Evolutionary conservation across 2,797 vertebrate genomes (phyloP), one percentile per base, ranked within the genome.

Genomic region (Pangasius mekongensis): DNA sequence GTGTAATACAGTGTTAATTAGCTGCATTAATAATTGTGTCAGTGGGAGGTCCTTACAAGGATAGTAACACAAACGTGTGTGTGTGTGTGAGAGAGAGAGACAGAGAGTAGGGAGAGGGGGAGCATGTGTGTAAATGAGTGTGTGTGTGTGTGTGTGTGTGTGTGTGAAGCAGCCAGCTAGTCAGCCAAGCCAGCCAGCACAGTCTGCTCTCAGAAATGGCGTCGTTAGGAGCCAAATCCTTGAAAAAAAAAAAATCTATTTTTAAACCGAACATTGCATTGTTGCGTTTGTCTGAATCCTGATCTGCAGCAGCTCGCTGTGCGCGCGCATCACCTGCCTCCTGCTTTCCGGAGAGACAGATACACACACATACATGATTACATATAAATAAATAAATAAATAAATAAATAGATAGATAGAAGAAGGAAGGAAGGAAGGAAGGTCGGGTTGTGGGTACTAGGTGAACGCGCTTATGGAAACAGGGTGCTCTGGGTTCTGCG

Each of bases 121-220:
- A 52, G 87, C 18, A n/a, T 66, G 69, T 86, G 87, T 83, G 85
- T 56, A 60, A 33, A 54, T 71, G 64, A 56, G 82, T 62, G 39
- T 3, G 86, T 84, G 84, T 80, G 54, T 86, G 88, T 22, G 87
- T 84, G 91, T 18, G 91, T 87, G 77, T 89, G 94, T 85, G 91
- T 74, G 90, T 89, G 92, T 90, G 92, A 64, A 86, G 76, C 66
- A 92, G 90, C 85, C 86, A 90, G 83, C 89, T 87, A 90, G 85
- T 91, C 91, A 92, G 92, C 92, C 78, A 90, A 93, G 92, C 92
- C 73, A 89, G 85, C 89, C 91, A 82, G 80, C 80, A 82, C 80
- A 93, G 94, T 93, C 93, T 93, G 91, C 93, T 94, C 92, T 92
- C 91, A 92, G 95, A 95, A 95, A 96, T 96, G 95, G 95, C 95